Conservation (phyloP, 2,888 invertebrate genomes). For the Pegoplata infirma region DNA sequence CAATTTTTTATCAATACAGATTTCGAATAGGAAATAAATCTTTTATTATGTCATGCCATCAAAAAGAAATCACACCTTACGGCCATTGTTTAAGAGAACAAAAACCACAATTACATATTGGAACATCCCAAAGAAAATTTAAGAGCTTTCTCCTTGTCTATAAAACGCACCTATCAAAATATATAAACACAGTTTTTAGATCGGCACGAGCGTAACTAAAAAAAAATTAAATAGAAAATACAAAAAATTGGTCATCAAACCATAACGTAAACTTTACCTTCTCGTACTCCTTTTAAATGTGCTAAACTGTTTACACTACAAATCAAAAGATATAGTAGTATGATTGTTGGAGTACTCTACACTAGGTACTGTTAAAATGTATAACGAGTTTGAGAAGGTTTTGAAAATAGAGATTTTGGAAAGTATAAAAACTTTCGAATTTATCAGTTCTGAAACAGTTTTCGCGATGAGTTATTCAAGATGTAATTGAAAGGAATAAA, state of each 20-base stretch:
- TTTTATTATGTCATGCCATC: slow-evolving; percentile 42
- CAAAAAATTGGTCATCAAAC: slow-evolving; percentile 50
- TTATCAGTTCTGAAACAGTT: too few relatives aligned
- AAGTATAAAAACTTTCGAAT: too few relatives aligned
- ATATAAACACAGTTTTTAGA: slow-evolving; percentile 20
- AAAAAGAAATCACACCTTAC: slow-evolving; percentile 49
- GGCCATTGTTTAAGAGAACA: slow-evolving; percentile 40
- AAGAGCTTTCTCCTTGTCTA: slow-evolving; percentile 32
- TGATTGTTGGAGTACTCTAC: too few relatives aligned
- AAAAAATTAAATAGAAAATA: slow-evolving; percentile 6
- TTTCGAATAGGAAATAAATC: slow-evolving; percentile 30
- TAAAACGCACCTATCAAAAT: slow-evolving; percentile 52
- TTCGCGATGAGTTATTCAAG: too few relatives aligned
- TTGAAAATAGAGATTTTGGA: too few relatives aligned
- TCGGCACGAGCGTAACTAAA: slow-evolving; percentile 61
- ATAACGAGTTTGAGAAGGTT: too few relatives aligned
- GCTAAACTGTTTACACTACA: background rate
- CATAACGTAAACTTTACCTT: slow-evolving; percentile 22
- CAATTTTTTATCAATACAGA: too few relatives aligned
- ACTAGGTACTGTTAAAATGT: too few relatives aligned
- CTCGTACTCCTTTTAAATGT: too few relatives aligned
- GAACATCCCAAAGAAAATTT: slow-evolving; percentile 5
- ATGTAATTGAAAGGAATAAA: too few relatives aligned
- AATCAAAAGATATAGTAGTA: too few relatives aligned
- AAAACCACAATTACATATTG: background rate